Evolutionary conservation across 1,140 invertebrate species (phyloP), one percentile per base, ranked within the genome.

Genomic region (Calycopis cecrops): DNA sequence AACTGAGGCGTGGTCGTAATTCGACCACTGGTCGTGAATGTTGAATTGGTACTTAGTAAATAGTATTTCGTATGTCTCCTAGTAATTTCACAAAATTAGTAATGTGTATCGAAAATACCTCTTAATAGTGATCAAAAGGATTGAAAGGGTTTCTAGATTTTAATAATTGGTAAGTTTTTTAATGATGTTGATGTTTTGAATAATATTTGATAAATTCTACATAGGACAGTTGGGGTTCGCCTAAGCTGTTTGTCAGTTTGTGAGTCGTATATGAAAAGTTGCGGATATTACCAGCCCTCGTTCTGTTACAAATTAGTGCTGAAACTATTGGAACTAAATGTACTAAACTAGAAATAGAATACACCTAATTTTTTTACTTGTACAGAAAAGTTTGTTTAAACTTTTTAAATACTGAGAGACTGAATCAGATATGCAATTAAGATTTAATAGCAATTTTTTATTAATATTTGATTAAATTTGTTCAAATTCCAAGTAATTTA

Each of bases 121-220:
- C 82, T 82, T 69, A 73, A 77, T 76, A 82, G 80, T 85, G 80
- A 85, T 82, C 69, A 78, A 75, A 76, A 75, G 74, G 73, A 81
- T 71, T 72, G 63, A 72, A 82, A 86, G 77, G 79, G 83, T 86
- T 79, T 76, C 75, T 84, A 84, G 72, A 80, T 85, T 79, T 85
- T 84, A 79, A 67, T 80, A 84, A 61, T 76, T 69, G 80, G 76
- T 83, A 84, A 77, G 77, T 76, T 84, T 79, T 82, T 79, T 75
- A 80, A 82, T 70, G 55, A 83, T 84, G 83, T 86, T 86, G 60
- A 86, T 73, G 80, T 86, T 86, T 83, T 78, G 68, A 79, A 81
- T 73, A 69, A 76, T 84, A 77, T 81, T 85, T 76, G 74, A 69
- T 67, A 86, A 81, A 86, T 84, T 86, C 73, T 84, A 84, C 77